These are phyloP conservation scores for Sisor rabdophorus DNA, from an alignment of 2,113 vertebrate genomes.

Conservation along the genomic window DNA sequence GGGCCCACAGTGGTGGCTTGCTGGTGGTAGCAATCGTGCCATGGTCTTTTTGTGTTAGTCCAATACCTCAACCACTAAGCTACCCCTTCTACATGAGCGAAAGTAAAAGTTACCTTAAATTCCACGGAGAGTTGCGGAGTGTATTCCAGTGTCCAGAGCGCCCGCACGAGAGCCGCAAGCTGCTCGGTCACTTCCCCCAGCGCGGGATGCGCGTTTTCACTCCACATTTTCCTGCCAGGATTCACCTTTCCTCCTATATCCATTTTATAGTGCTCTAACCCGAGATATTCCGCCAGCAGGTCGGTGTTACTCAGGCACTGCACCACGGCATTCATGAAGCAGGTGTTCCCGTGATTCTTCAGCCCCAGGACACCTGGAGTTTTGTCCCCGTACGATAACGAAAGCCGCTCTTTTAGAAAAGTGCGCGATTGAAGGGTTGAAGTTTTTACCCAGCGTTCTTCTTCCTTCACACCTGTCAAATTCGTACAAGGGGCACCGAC, in stretches of 20 bases:
- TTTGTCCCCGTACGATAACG: slow-evolving; percentile 61
- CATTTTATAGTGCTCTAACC: slow-evolving; percentile 77
- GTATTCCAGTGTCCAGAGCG: slow-evolving; percentile 97
- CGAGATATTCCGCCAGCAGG: slow-evolving; percentile 92
- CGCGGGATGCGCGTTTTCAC: slow-evolving; percentile 58
- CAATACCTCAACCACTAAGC: no score
- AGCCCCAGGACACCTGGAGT: slow-evolving; percentile 88
- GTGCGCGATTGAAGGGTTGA: slow-evolving; percentile 24
- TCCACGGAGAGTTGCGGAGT: slow-evolving; percentile 95
- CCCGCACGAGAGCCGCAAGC: slow-evolving; percentile 89
- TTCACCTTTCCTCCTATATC: slow-evolving; percentile 64
- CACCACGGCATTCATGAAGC: slow-evolving; percentile 98
- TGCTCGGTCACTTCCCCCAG: slow-evolving; percentile 91
- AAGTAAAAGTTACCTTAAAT: slow-evolving; percentile 80
- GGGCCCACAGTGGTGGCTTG: no score
- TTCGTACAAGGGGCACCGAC: slow-evolving; percentile 61
- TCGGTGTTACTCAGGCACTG: slow-evolving; percentile 99
- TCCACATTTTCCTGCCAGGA: slow-evolving; percentile 54
- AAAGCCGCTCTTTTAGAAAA: slow-evolving; percentile 30
- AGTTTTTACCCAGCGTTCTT: slow-evolving; percentile 58
- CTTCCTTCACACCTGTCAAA: slow-evolving; percentile 54
- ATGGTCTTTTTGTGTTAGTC: no score
- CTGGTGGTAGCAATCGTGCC: no score
- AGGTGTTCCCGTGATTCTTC: slow-evolving; percentile 97
- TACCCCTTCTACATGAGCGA: no score